phyloP scores from a whole-genome alignment of 2,797 vertebrate genomes.

The Falco naumanni region DNA sequence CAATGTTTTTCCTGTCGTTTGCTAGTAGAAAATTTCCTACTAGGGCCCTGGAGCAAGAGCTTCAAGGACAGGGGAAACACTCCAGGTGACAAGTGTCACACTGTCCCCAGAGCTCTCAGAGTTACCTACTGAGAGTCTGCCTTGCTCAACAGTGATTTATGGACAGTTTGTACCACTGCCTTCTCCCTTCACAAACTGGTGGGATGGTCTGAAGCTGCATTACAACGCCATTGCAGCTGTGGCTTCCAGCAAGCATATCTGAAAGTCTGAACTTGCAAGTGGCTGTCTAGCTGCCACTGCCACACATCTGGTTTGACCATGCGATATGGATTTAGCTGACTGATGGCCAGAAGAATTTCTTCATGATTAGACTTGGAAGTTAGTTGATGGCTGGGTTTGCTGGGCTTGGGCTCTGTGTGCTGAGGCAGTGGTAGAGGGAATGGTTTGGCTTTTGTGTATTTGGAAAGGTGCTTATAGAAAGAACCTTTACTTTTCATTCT shows the following conservation, averaged over 20 bases:
- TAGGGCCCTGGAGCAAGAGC: fast-evolving
- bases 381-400: not conserved
- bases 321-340: not conserved
- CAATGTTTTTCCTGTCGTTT: not conserved
- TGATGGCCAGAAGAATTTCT: not conserved
- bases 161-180: not conserved
- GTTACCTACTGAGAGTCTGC: fast-evolving
- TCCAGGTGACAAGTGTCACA: fast-evolving
- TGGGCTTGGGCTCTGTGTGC: not conserved
- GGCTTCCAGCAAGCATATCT: not conserved
- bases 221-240: not conserved
- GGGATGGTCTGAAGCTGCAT: fast-evolving
- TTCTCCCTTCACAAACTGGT: not conserved
- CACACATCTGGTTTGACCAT: not conserved
- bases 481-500: not conserved
- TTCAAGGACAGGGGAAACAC: not conserved
- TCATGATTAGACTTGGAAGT: not conserved
- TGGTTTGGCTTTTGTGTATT: not conserved
- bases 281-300: not conserved
- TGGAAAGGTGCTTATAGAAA: not conserved
- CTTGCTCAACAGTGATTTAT: not conserved
- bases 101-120: not conserved
- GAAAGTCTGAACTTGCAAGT: not conserved
- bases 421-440: not conserved
- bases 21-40: not conserved